Evolutionary conservation across 2,888 invertebrate species (phyloP).

Genomic region (Amiota minor): DNA sequence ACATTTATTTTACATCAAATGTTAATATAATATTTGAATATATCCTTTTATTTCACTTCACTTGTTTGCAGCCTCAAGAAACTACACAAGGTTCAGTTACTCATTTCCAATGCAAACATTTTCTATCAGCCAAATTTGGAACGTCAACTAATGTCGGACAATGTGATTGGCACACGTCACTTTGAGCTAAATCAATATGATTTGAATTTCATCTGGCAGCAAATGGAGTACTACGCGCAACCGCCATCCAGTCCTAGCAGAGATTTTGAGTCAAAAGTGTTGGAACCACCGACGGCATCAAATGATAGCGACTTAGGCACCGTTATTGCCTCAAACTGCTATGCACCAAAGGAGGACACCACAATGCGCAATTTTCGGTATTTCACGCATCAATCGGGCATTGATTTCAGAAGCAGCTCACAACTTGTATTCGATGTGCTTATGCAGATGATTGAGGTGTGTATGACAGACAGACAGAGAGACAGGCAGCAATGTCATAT

Average conservation of each 20-base stretch:
- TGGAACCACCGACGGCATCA: background rate
- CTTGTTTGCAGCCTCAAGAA: constrained; percentile 69
- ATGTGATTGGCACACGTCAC: constrained; percentile 70
- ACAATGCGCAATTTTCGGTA: constrained; percentile 69
- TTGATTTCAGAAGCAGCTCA: constrained; percentile 94
- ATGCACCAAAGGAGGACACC: constrained; percentile 55
- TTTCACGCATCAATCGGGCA: constrained; percentile 76
- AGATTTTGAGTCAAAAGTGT: background rate
- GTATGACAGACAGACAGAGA: constrained; percentile 31
- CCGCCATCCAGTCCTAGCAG: constrained; percentile 35
- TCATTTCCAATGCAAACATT: constrained; percentile 72
- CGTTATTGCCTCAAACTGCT: constrained; percentile 10
- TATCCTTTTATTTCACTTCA: background rate
- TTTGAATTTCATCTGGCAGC: constrained; percentile 73
- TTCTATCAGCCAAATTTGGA: constrained; percentile 79
- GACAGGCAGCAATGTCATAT: constrained; percentile 27
- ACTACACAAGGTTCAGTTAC: constrained; percentile 72
- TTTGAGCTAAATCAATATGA: constrained; percentile 73
- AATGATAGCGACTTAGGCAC: background rate
- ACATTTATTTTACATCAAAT: constrained; percentile 10
- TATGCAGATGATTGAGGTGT: constrained; percentile 79
- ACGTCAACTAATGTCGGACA: constrained; percentile 70
- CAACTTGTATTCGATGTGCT: constrained; percentile 94
- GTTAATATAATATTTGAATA: background rate
- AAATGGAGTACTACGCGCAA: constrained; percentile 68